Conservation (phyloP, 2,797 vertebrate species). For the Muscicapa comitata region DNA sequence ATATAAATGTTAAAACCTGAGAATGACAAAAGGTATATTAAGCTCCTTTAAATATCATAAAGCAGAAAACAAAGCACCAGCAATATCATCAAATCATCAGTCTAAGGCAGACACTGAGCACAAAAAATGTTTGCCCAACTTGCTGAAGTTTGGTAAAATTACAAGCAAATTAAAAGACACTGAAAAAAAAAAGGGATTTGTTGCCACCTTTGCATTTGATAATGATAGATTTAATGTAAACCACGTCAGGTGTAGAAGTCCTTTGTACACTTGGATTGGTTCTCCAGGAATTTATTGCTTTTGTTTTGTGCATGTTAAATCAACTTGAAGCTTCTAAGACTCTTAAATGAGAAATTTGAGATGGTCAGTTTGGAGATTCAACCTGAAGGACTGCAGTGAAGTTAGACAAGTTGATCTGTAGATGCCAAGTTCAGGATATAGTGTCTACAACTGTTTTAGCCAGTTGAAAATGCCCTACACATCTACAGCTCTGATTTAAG, state of each 20-base stretch:
- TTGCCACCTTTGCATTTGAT: not conserved
- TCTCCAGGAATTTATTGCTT: not conserved
- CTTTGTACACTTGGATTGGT: not conserved
- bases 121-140: not conserved
- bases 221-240: not conserved
- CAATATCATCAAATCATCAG: not conserved
- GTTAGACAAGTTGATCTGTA: not conserved
- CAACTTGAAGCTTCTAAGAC: not conserved
- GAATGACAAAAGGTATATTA: not conserved
- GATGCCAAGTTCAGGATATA: not conserved
- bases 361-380: not conserved
- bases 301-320: not conserved
- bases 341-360: not conserved
- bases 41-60: not conserved
- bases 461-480: not conserved
- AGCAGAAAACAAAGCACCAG: not conserved
- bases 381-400: not conserved
- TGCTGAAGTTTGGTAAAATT: not conserved
- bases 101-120: not conserved
- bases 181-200: not conserved
- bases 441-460: not conserved
- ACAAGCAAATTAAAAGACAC: not conserved
- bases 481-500: not conserved
- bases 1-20: not conserved
- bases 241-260: not conserved